A percentile compares a stretch with the other conserved stretches of the same genome.
These are phyloP conservation scores for Drosophila saltans DNA, from an alignment of 1,140 invertebrate species.

Conservation along the genomic window DNA sequence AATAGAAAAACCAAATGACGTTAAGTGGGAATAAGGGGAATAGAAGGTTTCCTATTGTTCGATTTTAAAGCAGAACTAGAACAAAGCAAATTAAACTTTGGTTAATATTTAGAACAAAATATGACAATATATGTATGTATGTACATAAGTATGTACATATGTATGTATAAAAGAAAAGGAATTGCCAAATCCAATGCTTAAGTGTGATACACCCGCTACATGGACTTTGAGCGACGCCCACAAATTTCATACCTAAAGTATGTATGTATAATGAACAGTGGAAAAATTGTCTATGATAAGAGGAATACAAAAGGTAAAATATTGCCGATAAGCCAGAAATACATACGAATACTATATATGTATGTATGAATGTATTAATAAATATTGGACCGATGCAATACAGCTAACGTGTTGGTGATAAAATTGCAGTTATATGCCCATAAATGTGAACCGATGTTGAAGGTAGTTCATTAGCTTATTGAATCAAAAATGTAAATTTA, in stretches of 20 bases:
- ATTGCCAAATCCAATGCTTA: slow-evolving; percentile 30
- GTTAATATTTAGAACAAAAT: neutral
- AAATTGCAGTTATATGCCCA: neutral
- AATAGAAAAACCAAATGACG: slow-evolving; percentile 35
- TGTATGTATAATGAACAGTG: slow-evolving; percentile 13
- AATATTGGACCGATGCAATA: slow-evolving; percentile 3
- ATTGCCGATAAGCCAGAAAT: slow-evolving; percentile 3
- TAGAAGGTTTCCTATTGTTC: neutral
- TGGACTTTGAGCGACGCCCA: slow-evolving; percentile 47
- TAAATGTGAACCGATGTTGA: neutral
- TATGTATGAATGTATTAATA: neutral
- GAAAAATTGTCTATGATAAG: slow-evolving; percentile 15
- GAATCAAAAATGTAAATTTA: neutral
- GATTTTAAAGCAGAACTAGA: neutral
- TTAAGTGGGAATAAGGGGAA: slow-evolving; percentile 25
- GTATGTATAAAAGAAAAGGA: slow-evolving; percentile 16
- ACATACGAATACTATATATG: neutral
- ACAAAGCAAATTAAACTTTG: neutral
- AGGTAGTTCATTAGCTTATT: slow-evolving; percentile 1
- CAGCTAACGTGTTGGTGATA: slow-evolving; percentile 1
- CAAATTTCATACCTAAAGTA: neutral
- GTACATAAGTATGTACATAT: neutral
- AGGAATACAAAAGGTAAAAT: slow-evolving; percentile 18
- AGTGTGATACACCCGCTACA: slow-evolving; percentile 46
- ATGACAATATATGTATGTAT: no score